These are phyloP conservation scores for Helicoverpa zea DNA, from an alignment of 1,140 invertebrate species.

Conservation along the genomic window DNA sequence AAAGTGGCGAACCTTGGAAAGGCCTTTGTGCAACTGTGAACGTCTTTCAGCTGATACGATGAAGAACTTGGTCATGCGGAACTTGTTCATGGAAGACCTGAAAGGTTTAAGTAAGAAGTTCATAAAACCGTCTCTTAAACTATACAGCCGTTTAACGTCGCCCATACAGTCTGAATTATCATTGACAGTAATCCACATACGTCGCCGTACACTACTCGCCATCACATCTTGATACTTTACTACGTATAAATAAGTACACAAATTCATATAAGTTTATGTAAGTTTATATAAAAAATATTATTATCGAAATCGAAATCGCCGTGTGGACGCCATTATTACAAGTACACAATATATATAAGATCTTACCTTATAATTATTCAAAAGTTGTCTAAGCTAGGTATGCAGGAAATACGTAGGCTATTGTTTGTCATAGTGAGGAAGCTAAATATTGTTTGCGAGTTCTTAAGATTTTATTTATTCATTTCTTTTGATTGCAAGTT, in stretches of 20 bases:
- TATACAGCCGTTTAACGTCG: slow-evolving; percentile 49
- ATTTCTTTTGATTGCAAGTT: not conserved
- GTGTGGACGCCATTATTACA: too few relatives aligned
- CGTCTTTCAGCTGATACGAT: too few relatives aligned
- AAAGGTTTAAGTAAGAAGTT: not conserved
- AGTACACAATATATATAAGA: not conserved
- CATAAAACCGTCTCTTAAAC: slow-evolving; percentile 47
- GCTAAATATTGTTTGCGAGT: not conserved
- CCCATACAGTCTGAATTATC: slow-evolving; percentile 59
- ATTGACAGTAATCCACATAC: slow-evolving; percentile 58
- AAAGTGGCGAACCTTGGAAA: too few relatives aligned
- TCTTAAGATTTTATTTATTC: not conserved
- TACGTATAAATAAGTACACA: slow-evolving; percentile 1
- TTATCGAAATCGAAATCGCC: too few relatives aligned
- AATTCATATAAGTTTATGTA: too few relatives aligned
- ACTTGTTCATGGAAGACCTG: too few relatives aligned
- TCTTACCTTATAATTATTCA: slow-evolving; percentile 52
- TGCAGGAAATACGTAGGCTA: slow-evolving; percentile 46
- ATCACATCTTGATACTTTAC: slow-evolving; percentile 68
- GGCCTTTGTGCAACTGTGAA: too few relatives aligned
- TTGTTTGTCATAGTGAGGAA: slow-evolving; percentile 1
- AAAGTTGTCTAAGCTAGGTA: slow-evolving; percentile 41
- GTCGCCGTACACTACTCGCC: slow-evolving; percentile 28
- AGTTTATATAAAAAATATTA: too few relatives aligned
- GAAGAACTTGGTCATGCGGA: too few relatives aligned